phyloP scores from a whole-genome alignment of 2,797 vertebrate species.

The Parauchenoglanis ngamensis region DNA sequence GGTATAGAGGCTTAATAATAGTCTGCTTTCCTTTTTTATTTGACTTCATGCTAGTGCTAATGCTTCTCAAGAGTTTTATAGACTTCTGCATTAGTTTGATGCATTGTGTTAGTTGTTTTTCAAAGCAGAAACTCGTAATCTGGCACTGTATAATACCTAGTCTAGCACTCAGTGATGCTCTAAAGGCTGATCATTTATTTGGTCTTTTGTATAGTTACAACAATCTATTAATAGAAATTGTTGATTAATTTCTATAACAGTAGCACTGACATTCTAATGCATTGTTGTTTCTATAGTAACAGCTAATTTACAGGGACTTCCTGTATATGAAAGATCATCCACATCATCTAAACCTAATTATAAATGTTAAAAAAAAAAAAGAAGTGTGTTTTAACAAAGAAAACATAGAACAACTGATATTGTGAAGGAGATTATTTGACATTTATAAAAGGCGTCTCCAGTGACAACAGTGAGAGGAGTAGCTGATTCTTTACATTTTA shows the following conservation, averaged over 20 bases:
- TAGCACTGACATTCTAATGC: not conserved
- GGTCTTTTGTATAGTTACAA: not conserved
- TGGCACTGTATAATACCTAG: not conserved
- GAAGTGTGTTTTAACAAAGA: not conserved
- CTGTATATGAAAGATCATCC: too few species aligned
- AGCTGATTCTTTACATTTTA: too few species aligned
- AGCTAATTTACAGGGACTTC: not conserved
- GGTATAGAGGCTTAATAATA: not conserved
- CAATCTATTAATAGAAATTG: not conserved
- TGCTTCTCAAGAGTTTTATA: not conserved
- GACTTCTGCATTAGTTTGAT: not conserved
- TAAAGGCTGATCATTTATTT: not conserved
- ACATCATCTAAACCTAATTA: not conserved
- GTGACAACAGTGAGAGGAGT: too few species aligned
- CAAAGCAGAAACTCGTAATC: not conserved
- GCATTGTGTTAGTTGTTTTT: not conserved
- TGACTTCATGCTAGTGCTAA: not conserved
- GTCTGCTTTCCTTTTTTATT: not conserved
- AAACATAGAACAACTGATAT: not conserved
- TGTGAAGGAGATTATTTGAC: too few species aligned
- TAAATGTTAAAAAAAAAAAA: not conserved
- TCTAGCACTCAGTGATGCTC: not conserved
- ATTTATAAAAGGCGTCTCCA: too few species aligned
- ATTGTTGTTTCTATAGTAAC: not conserved
- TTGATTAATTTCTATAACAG: not conserved